A percentile compares a stretch with the other conserved stretches of the same genome.
These are phyloP conservation scores for Neostethus bicornis DNA, from an alignment of 2,797 vertebrate genomes.

Conservation along the genomic window DNA sequence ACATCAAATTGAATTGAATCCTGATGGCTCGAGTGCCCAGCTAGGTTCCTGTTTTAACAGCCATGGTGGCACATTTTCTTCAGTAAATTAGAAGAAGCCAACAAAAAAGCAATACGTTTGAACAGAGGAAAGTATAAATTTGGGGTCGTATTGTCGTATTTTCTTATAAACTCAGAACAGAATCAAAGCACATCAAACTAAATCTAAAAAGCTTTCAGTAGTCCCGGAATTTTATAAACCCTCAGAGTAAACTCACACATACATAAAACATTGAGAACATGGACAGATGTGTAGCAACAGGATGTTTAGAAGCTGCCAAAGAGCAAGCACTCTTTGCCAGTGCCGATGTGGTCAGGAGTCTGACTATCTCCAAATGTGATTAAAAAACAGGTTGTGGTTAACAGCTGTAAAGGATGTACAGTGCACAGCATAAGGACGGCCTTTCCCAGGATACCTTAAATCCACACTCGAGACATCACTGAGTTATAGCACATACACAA, in stretches of 20 bases:
- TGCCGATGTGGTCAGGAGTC: conserved; percentile 27
- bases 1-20: too few species aligned
- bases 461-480: conserved; percentile 26
- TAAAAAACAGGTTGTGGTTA: conserved; percentile 58
- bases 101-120: conserved; percentile 2
- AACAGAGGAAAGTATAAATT: too few species aligned
- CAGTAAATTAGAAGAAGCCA: conserved; percentile 20
- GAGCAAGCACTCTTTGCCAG: conserved; percentile 11
- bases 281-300: conserved; percentile 28
- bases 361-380: conserved; percentile 41
- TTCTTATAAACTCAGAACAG: background rate
- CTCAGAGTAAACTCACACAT: conserved; percentile 16
- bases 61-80: conserved; percentile 43
- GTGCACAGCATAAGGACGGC: conserved; percentile 12
- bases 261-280: conserved; percentile 13
- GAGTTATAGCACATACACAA: conserved; percentile 12
- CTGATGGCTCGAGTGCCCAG: too few species aligned
- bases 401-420: conserved; percentile 42
- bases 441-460: conserved; percentile 36
- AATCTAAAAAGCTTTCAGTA: conserved; percentile 14
- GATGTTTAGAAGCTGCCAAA: conserved; percentile 17
- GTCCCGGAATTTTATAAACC: conserved; percentile 16
- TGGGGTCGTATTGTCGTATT: background rate
- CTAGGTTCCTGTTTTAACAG: conserved; percentile 40
- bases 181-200: background rate